Evolutionary conservation across 2,113 vertebrate species (phyloP).

Genomic region (Mionectes macconnelli): DNA sequence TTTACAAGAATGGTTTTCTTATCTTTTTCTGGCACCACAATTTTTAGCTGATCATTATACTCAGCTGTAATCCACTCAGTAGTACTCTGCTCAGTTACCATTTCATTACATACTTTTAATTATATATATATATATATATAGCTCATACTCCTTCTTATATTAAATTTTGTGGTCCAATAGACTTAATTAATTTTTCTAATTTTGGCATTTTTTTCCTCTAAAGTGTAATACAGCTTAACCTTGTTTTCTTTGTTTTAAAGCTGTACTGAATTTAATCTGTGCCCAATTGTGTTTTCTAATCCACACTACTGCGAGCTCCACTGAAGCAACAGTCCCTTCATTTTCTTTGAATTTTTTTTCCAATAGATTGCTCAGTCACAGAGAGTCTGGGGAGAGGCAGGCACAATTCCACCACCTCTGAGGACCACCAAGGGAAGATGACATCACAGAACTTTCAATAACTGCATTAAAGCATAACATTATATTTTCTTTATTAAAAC

Average conservation of each 20-base stretch:
- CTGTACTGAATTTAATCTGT: slow-evolving; percentile 47
- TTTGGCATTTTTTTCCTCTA: slow-evolving; percentile 61
- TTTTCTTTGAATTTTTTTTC: slow-evolving; percentile 26
- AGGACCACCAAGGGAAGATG: not conserved
- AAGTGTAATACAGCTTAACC: slow-evolving; percentile 53
- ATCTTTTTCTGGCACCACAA: slow-evolving; percentile 2
- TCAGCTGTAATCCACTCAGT: not conserved
- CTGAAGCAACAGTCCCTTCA: slow-evolving; percentile 58
- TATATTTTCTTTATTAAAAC: not conserved
- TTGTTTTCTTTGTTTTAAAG: slow-evolving; percentile 65
- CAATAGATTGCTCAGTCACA: not conserved
- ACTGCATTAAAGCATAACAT: not conserved
- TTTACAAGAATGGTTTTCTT: slow-evolving; percentile 32
- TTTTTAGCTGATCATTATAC: slow-evolving; percentile 9
- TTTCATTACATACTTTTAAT: slow-evolving; percentile 49
- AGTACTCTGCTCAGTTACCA: not conserved
- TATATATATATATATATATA: slow-evolving; percentile 9
- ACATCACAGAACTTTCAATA: not conserved
- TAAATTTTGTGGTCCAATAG: slow-evolving; percentile 68
- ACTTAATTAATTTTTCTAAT: slow-evolving; percentile 71
- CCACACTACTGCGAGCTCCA: slow-evolving; percentile 23
- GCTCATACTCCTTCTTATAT: slow-evolving; percentile 59
- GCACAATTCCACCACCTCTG: not conserved
- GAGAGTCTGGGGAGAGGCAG: not conserved
- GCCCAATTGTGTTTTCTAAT: slow-evolving; percentile 57